These are phyloP conservation scores for Thymallus thymallus DNA, from an alignment of 2,113 vertebrate species.

Conservation along the genomic window DNA sequence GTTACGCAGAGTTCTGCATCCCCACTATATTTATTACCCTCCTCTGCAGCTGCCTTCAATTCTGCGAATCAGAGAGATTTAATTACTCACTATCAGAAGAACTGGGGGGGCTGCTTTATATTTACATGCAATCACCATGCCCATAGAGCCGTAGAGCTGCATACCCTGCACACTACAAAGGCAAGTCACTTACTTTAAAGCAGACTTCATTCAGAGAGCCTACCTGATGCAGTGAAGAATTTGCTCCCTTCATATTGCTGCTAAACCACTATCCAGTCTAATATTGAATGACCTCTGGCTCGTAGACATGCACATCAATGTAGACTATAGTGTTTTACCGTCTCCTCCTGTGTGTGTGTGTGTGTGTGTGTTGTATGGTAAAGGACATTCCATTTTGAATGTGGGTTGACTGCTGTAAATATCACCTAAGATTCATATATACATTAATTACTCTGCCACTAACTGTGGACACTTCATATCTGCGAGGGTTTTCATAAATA, in stretches of 20 bases:
- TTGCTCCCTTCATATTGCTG: neutral
- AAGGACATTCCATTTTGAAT: neutral
- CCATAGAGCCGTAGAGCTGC: neutral
- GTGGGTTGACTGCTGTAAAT: neutral
- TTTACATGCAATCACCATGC: constrained; percentile 31
- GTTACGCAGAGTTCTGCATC: constrained; percentile 22
- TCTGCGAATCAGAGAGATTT: constrained; percentile 36
- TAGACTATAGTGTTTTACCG: neutral
- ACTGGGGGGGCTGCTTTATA: constrained; percentile 9
- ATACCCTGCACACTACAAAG: neutral
- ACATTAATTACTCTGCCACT: neutral
- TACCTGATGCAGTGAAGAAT: neutral
- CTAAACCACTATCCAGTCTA: neutral
- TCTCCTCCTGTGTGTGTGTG: neutral
- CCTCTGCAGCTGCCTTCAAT: constrained; percentile 14
- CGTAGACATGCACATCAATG: neutral
- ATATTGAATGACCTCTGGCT: neutral
- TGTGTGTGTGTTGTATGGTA: neutral
- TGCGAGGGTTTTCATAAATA: neutral
- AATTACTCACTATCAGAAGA: constrained; percentile 33
- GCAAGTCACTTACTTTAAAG: constrained; percentile 41
- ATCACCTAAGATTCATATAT: neutral
- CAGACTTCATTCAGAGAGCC: neutral
- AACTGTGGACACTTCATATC: neutral
- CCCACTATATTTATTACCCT: constrained; percentile 32